phyloP scores from a whole-genome alignment of 2,888 invertebrate genomes.

The Apoda limacodes region DNA sequence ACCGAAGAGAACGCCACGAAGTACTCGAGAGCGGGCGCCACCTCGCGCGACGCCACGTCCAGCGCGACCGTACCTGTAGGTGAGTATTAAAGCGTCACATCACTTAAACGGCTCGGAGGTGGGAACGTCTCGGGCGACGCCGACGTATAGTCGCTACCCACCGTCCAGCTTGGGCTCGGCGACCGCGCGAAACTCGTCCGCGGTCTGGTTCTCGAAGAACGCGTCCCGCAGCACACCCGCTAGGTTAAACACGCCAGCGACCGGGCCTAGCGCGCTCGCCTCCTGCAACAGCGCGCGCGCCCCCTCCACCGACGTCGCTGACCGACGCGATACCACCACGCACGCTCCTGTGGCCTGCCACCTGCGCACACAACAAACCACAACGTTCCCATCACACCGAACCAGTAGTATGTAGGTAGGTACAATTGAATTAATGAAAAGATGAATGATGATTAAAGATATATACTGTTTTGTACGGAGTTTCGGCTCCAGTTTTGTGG shows the following conservation, averaged over 20 bases:
- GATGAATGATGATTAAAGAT: no score
- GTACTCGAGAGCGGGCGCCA: constrained; percentile 87
- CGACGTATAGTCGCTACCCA: constrained; percentile 18
- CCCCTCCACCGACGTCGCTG: constrained; percentile 50
- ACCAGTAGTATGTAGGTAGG: no score
- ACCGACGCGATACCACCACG: constrained; percentile 71
- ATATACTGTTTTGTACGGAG: no score
- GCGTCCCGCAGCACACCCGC: constrained; percentile 93
- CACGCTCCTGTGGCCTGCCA: constrained; percentile 73
- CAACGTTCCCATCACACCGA: not conserved
- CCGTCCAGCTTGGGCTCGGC: constrained; percentile 87
- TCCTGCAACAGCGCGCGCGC: constrained; percentile 73
- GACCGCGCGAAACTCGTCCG: constrained; percentile 83
- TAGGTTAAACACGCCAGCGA: constrained; percentile 94
- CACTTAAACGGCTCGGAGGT: not conserved
- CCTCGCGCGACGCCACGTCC: constrained; percentile 81
- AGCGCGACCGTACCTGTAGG: constrained; percentile 77
- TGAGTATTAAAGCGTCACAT: not conserved
- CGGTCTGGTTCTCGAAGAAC: constrained; percentile 86
- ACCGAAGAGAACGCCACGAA: constrained; percentile 98
- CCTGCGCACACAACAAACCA: constrained; percentile 72
- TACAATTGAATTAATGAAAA: no score
- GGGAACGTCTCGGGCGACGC: not conserved
- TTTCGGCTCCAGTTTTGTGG: no score
- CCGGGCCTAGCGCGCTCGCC: constrained; percentile 74